Evolutionary conservation across 2,888 invertebrate species (phyloP), one percentile per base, ranked within the genome.

Genomic region (Piscicola geometra): DNA sequence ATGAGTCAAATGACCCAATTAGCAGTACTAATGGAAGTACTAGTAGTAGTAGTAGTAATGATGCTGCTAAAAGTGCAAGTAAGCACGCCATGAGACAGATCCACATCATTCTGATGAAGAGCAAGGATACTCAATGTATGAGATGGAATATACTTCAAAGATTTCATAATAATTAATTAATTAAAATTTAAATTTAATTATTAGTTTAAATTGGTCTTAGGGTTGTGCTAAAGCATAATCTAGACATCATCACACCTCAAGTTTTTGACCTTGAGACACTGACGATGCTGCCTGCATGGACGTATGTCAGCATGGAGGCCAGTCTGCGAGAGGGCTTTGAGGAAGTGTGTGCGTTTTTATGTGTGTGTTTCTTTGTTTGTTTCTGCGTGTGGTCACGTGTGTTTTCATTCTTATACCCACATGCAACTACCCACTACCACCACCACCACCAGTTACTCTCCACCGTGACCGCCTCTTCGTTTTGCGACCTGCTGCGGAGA

Each of bases 81-180:
- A 56, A 56, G 25, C n/a, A 56, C 60, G 60, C 60, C 21, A 56
- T 56, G 60, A 56, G 60, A 21, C 60, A 56, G n/a, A 18, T 56
- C n/a, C 60, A 56, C 60, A 25, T 56, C 5, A 56, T 56, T 56
- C 25, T 56, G 60, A 25, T 56, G 60, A 56, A 56, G 60, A 56
- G 3, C 60, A 56, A 56, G 60, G 25, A 56, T 21, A 25, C 25
- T 56, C 60, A 9, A 56, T 18, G 60, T 56, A 56, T n/a, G n/a
- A n/a, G n/a, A n/a, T n/a, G n/a, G n/a, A n/a, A n/a, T n/a, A n/a
- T n/a, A n/a, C n/a, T n/a, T n/a, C n/a, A n/a, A n/a, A n/a, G n/a
- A n/a, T n/a, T n/a, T n/a, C n/a, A n/a, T n/a, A n/a, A n/a, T n/a
- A n/a, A n/a, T n/a, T n/a, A n/a, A n/a, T n/a, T n/a, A n/a, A n/a